A percentile compares a stretch with the other conserved stretches of the same genome.
phyloP scores from a whole-genome alignment of 2,113 vertebrate genomes.

The Galemys pyrenaicus region DNA sequence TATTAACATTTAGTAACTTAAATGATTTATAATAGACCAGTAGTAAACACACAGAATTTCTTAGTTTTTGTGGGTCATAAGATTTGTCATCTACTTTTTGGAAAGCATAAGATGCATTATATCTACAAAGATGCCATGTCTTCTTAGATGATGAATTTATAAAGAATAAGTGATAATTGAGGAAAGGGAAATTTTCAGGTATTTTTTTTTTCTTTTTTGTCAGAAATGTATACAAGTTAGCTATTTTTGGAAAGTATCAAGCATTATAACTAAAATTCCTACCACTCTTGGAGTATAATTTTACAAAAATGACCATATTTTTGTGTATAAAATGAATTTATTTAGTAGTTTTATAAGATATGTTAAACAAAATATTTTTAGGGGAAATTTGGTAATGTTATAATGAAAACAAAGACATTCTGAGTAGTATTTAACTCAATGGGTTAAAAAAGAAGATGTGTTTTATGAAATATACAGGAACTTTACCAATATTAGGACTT shows the following conservation, averaged over 20 bases:
- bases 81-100: not conserved
- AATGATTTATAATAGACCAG: not conserved
- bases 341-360: not conserved
- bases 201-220: not conserved
- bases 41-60: not conserved
- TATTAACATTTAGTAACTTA: not conserved
- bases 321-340: not conserved
- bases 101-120: not conserved
- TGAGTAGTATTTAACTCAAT: not conserved
- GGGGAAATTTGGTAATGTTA: not conserved
- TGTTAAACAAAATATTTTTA: not conserved
- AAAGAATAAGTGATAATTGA: not conserved
- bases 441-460: not conserved
- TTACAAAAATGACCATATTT: not conserved
- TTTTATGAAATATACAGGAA: not conserved
- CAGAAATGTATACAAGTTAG: not conserved
- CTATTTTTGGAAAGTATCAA: not conserved
- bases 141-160: not conserved
- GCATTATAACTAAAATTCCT: not conserved
- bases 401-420: conserved; percentile 1
- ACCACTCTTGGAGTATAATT: not conserved
- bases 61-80: not conserved
- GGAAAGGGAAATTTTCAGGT: not conserved
- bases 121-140: not conserved
- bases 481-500: not conserved